Evolutionary conservation across 2,797 vertebrate species (phyloP).

Genomic region (Malacoctenus gilli): DNA sequence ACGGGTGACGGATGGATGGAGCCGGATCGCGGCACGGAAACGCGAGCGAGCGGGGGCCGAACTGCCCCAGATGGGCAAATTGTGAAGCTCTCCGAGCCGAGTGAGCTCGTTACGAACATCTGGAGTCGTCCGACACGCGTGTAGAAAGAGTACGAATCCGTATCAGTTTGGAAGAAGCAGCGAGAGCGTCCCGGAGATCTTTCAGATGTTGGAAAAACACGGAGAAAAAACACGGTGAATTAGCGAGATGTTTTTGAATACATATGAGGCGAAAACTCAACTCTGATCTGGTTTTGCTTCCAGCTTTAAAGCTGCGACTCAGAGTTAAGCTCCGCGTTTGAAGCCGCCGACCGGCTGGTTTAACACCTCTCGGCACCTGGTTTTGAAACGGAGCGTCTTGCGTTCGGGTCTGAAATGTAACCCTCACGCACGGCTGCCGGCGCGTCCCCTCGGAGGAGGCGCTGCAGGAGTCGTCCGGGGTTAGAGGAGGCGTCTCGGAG

Average conservation of each 20-base stretch:
- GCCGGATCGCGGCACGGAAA: too few species aligned
- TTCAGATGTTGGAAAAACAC: too few species aligned
- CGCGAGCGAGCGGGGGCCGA: too few species aligned
- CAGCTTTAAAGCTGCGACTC: too few species aligned
- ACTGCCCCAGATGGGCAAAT: too few species aligned
- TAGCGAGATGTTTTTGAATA: too few species aligned
- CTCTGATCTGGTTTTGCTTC: too few species aligned
- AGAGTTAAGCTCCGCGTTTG: too few species aligned
- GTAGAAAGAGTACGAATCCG: neutral
- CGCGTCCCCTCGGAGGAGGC: neutral
- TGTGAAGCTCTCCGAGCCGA: too few species aligned
- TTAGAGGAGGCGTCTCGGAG: slow-evolving; percentile 7
- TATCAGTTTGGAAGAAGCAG: slow-evolving; percentile 9
- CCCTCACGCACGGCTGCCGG: neutral
- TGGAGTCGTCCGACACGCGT: neutral
- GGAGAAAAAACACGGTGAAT: too few species aligned
- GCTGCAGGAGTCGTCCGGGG: slow-evolving; percentile 26
- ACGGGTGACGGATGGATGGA: neutral
- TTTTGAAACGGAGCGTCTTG: neutral
- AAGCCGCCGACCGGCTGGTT: neutral
- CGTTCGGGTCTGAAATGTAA: neutral
- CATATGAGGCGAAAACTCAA: too few species aligned
- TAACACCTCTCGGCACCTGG: neutral
- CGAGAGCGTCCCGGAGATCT: neutral
- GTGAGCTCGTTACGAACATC: neutral